Conservation (phyloP, 1,140 invertebrate species). For the Drosophila arizonae region DNA sequence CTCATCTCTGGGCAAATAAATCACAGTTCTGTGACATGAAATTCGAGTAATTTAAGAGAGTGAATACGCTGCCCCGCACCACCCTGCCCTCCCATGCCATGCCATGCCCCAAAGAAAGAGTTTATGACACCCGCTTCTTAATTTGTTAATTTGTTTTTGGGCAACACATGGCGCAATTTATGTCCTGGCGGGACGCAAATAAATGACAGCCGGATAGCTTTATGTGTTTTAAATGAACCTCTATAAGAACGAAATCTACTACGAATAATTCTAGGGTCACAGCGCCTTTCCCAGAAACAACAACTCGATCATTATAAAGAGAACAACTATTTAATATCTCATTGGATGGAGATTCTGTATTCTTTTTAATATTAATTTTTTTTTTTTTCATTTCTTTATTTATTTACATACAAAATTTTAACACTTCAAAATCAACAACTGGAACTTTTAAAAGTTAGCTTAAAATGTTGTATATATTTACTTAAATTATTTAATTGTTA, state of each 20-base stretch:
- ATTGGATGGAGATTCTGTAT: constrained; percentile 8
- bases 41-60: constrained; percentile 68
- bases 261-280: constrained; percentile 3
- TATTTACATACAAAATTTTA: no score
- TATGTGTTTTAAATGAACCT: constrained; percentile 57
- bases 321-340: constrained; percentile 22
- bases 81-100: not conserved
- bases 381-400: no score
- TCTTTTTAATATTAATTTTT: no score
- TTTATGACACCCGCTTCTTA: constrained; percentile 78
- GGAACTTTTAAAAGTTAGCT: no score
- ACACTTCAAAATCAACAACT: no score
- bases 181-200: constrained; percentile 47
- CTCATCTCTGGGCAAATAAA: constrained; percentile 57
- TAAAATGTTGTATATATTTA: no score
- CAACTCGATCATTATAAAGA: constrained; percentile 2
- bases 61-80: not conserved
- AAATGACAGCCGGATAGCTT: constrained; percentile 57
- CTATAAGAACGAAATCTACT: not conserved
- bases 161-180: constrained; percentile 71
- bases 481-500: no score
- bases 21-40: constrained; percentile 73
- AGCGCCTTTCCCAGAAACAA: constrained; percentile 54
- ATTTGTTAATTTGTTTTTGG: constrained; percentile 78
- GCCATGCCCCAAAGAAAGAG: constrained; percentile 27